These are phyloP conservation scores for Lagenorhynchus albirostris DNA, from an alignment of 2,113 vertebrate species.

Conservation along the genomic window DNA sequence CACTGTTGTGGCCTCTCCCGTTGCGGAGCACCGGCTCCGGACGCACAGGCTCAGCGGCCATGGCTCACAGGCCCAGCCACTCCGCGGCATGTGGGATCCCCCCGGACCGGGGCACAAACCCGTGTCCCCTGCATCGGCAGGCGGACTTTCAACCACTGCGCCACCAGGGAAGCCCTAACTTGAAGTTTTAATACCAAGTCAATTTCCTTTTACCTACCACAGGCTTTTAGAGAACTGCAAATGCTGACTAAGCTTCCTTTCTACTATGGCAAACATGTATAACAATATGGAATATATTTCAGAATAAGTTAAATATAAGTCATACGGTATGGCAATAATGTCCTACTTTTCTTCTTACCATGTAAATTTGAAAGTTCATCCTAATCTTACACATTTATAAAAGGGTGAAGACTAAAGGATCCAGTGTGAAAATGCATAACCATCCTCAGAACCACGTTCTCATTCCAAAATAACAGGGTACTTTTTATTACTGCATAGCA, in stretches of 20 bases:
- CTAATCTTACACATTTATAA: slow-evolving; percentile 72
- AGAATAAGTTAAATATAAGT: slow-evolving; percentile 86
- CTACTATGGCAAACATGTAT: slow-evolving; percentile 68
- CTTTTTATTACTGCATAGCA: not conserved
- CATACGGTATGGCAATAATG: slow-evolving; percentile 50
- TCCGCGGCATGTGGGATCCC: no score
- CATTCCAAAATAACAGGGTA: not conserved
- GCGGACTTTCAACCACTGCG: no score
- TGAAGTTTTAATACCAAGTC: slow-evolving; percentile 69
- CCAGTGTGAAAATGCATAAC: slow-evolving; percentile 70
- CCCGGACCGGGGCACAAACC: no score
- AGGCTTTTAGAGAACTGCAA: slow-evolving; percentile 44
- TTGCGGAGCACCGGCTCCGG: no score
- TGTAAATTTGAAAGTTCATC: slow-evolving; percentile 66
- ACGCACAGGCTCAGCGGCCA: no score
- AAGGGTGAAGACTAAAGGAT: slow-evolving; percentile 63
- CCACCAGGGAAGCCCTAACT: not conserved
- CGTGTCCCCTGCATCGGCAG: no score
- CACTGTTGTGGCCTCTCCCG: no score
- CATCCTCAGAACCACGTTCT: slow-evolving; percentile 70
- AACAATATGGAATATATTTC: slow-evolving; percentile 58
- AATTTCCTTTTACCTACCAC: slow-evolving; percentile 46
- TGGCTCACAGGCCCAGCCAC: no score
- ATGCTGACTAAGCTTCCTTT: slow-evolving; percentile 52
- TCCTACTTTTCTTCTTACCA: slow-evolving; percentile 73